Base-by-base conservation (phyloP, 1,140 invertebrate genomes). In the Drosophila azteca region DNA sequence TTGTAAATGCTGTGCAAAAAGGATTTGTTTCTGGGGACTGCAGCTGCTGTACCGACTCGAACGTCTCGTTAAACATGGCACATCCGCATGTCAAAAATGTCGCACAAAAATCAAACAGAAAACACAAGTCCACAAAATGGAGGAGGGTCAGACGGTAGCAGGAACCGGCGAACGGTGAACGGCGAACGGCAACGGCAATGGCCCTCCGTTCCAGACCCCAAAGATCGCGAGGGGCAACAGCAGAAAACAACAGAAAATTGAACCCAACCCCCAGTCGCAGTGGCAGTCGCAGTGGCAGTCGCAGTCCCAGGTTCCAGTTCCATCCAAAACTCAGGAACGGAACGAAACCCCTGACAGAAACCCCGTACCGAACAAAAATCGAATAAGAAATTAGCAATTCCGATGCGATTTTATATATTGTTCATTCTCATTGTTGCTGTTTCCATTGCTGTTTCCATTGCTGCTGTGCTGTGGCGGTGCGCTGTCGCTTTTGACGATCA, bases 301-400 rank as follows among this genome's bases (percentile, higher is more conserved):
- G 59, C 67, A 65, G 54, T 71, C 72, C 72, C 67, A 75, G 71
- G 45, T 61, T 24, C 26, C 49, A 62, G 29, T 35, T 20, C 51
- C 13, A 51, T 51, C 31, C 45, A 51, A 35, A 35, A 35, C 31
- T 35, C 31, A 11, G 31, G 31, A 39, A 39, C 39, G 31, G 31
- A 39, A 39, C 39, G 55, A 64, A 60, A 58, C 39, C 74, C 31
- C 66, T 65, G 29, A 22, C 31, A 63, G 24, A 69, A 77, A 54
- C 51, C 58, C 62, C 50, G 53, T 76, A 61, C 62, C 62, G 54
- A 45, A 59, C 64, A 48, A 44, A 69, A 78, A 75, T 84, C 88
- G 71, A 88, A 88, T 84, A 85, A 68, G 72, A 90, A 90, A 90
- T 90, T 90, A 90, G 85, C 85, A 90, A 90, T 90, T 90, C 85